Evolutionary conservation across 2,113 vertebrate genomes (phyloP).

Genomic region (Paramisgurnus dabryanus): DNA sequence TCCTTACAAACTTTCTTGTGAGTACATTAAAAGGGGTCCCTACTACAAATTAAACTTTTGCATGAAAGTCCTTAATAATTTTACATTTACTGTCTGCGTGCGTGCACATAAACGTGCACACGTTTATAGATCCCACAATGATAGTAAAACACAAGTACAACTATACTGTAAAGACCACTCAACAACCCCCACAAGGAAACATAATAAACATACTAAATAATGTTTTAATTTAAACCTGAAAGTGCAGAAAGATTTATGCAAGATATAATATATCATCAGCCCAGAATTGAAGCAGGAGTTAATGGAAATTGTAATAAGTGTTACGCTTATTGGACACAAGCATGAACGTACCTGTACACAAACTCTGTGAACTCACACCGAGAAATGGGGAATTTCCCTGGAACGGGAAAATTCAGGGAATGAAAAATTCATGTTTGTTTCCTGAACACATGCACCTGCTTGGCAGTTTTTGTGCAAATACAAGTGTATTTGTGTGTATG

Average conservation of each 20-base stretch:
- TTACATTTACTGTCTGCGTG: background rate
- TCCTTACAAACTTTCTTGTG: no score
- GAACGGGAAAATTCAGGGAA: slow-evolving; percentile 6
- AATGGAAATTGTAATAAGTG: background rate
- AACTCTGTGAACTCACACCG: background rate
- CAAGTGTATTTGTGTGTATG: slow-evolving; percentile 37
- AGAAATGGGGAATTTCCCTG: slow-evolving; percentile 5
- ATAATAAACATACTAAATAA: background rate
- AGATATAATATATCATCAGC: no score
- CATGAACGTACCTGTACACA: background rate
- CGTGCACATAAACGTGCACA: background rate
- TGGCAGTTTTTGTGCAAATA: slow-evolving; percentile 42
- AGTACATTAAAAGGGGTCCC: no score
- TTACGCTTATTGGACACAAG: background rate
- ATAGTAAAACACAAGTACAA: background rate
- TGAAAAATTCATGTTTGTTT: background rate
- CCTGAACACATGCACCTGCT: slow-evolving; percentile 7
- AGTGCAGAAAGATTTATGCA: background rate
- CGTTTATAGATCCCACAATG: background rate
- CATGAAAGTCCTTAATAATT: no score
- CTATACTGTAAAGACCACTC: no score
- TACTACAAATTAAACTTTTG: no score
- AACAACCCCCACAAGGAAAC: background rate
- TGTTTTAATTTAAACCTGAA: background rate
- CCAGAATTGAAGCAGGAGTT: background rate